A percentile compares a stretch with the other conserved stretches of the same genome.
phyloP scores from a whole-genome alignment of 2,113 vertebrate species.

The Takifugu bimaculatus region DNA sequence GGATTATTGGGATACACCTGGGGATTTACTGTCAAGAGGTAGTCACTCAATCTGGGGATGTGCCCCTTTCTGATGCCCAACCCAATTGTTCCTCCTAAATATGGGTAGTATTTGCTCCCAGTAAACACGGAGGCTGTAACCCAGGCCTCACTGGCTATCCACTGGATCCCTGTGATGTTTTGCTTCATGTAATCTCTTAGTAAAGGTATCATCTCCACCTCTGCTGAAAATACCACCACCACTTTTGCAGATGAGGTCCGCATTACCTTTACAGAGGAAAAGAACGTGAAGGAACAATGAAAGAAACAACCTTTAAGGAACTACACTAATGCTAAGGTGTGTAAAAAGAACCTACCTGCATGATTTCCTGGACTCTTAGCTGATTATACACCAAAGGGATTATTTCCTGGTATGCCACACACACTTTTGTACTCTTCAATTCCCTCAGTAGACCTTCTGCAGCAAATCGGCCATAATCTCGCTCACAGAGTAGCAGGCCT shows the following conservation, averaged over 20 bases:
- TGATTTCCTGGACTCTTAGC: slow-evolving; percentile 27
- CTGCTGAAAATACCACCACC: slow-evolving; percentile 61
- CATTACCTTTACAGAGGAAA: not conserved
- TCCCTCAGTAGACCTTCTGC: slow-evolving; percentile 61
- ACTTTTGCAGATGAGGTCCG: slow-evolving; percentile 54
- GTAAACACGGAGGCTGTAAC: slow-evolving; percentile 49
- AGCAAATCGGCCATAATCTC: slow-evolving; percentile 71
- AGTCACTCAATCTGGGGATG: slow-evolving; percentile 64
- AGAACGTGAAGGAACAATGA: not conserved
- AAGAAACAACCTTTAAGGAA: too few relatives aligned
- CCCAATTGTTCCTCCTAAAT: slow-evolving; percentile 69
- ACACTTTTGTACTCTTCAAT: slow-evolving; percentile 57
- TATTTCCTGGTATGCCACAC: slow-evolving; percentile 67
- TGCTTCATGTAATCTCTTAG: slow-evolving; percentile 70
- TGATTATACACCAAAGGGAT: slow-evolving; percentile 18
- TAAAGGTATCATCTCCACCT: slow-evolving; percentile 74
- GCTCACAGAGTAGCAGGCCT: slow-evolving; percentile 67
- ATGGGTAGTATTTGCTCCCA: not conserved
- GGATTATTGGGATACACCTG: not conserved
- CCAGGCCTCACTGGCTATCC: slow-evolving; percentile 79
- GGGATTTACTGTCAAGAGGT: slow-evolving; percentile 42
- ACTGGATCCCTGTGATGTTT: slow-evolving; percentile 77
- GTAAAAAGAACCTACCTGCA: not conserved
- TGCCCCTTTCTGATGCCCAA: slow-evolving; percentile 68
- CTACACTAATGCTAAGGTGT: too few relatives aligned